Evolutionary conservation across 2,888 invertebrate species (phyloP), one percentile per base, ranked within the genome.

Genomic region (Phanerotoma sp.): DNA sequence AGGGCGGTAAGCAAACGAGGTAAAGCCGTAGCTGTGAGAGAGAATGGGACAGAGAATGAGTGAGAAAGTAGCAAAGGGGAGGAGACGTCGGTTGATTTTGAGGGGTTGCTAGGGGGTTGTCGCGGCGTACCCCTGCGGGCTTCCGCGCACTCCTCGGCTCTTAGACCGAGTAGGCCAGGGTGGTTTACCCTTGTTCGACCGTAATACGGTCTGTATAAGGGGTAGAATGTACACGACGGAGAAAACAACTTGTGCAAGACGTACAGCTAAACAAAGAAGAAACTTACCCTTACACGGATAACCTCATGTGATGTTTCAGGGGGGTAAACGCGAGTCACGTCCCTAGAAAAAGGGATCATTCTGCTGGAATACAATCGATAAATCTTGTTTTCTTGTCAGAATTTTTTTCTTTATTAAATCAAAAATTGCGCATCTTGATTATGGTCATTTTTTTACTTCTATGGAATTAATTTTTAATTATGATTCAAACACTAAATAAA

Each of bases 51-150:
- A 13, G 13, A 13, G 22, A 30, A 41, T 15, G 52, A 51, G 45
- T 56, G 61, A 60, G 61, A 61, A 62, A 56, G 61, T 57, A 58
- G 44, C 58, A 54, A 38, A 55, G 42, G 57, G 60, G 61, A 61
- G 54, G 62, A 59, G 61, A 62, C 64, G 61, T 72, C 67, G 76
- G 77, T 76, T 77, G 77, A 75, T 77, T 77, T 76, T 76, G 75
- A 76, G 76, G 76, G 76, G 76, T 75, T 75, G 75, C 76, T 71
- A 74, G 74, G 76, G 74, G 73, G 73, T 76, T 77, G 77, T 76
- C 75, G 77, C 65, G 76, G 77, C 77, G 73, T 63, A 73, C 72
- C 68, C 73, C 68, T 74, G 71, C 71, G 73, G 72, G 68, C 71
- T 72, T 71, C 74, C 72, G 72, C 73, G 66, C 66, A 74, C 74